phyloP scores from a whole-genome alignment of 2,797 vertebrate species.

The Pachyuromys duprasi region DNA sequence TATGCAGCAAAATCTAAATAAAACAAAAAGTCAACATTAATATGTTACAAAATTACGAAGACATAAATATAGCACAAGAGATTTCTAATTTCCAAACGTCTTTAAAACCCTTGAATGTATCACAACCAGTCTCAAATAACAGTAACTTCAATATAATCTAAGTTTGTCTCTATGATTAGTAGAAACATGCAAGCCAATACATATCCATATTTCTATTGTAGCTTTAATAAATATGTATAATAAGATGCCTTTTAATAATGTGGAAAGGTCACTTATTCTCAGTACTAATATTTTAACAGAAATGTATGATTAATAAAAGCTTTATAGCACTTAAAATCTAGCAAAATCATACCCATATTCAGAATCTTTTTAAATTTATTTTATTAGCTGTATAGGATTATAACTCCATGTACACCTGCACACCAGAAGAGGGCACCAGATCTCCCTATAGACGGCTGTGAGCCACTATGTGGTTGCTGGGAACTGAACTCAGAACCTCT shows the following conservation, averaged over 20 bases:
- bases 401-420: too few species aligned
- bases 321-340: slow-evolving; percentile 41
- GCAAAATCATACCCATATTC: slow-evolving; percentile 41
- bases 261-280: background rate
- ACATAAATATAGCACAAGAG: slow-evolving; percentile 77
- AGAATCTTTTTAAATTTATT: too few species aligned
- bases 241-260: slow-evolving; percentile 39
- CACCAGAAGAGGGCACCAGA: too few species aligned
- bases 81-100: slow-evolving; percentile 80
- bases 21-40: slow-evolving; percentile 80
- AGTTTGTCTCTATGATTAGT: slow-evolving; percentile 30
- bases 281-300: slow-evolving; percentile 67
- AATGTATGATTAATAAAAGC: slow-evolving; percentile 1
- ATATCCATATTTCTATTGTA: background rate
- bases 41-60: slow-evolving; percentile 84
- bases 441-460: too few species aligned
- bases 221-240: slow-evolving; percentile 60
- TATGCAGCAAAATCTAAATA: slow-evolving; percentile 97
- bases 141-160: slow-evolving; percentile 54
- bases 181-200: background rate
- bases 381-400: too few species aligned
- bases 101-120: slow-evolving; percentile 62
- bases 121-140: slow-evolving; percentile 49
- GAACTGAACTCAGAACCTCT: too few species aligned
- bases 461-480: too few species aligned